phyloP scores from a whole-genome alignment of 1,140 invertebrate species.

The Lepidurus apus region DNA sequence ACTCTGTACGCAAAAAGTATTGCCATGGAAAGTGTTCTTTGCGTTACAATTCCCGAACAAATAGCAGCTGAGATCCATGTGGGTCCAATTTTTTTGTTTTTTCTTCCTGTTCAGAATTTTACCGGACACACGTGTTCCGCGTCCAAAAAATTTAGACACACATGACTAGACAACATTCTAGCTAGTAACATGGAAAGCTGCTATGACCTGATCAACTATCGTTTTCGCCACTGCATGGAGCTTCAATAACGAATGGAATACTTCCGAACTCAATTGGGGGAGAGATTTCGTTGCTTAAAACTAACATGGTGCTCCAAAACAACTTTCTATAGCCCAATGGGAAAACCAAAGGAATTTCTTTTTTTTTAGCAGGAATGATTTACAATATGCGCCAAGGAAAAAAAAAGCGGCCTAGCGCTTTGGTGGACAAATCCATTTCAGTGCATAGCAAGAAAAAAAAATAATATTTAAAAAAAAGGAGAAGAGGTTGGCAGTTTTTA shows the following conservation, averaged over 20 bases:
- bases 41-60: not conserved
- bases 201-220: slow-evolving; percentile 10
- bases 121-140: not conserved
- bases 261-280: not conserved
- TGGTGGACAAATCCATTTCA: not conserved
- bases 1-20: not conserved
- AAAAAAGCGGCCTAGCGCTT: not conserved
- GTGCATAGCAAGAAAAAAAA: not conserved
- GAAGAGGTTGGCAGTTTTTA: not conserved
- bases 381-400: not conserved
- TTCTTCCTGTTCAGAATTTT: no score
- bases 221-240: not conserved
- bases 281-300: slow-evolving; percentile 22
- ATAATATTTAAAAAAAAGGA: no score
- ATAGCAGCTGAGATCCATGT: slow-evolving; percentile 16
- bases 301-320: slow-evolving; percentile 9
- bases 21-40: not conserved
- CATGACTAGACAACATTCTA: slow-evolving; percentile 19
- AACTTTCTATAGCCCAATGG: not conserved
- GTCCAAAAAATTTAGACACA: not conserved
- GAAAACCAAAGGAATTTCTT: not conserved
- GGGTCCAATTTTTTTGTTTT: not conserved
- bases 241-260: slow-evolving; percentile 16
- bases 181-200: slow-evolving; percentile 21
- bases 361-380: not conserved